A percentile compares a stretch with the other conserved stretches of the same genome.
Evolutionary conservation across 92 coral and sea anemone genomes (phyloP).

Genomic region (Bergia puertoricense): DNA sequence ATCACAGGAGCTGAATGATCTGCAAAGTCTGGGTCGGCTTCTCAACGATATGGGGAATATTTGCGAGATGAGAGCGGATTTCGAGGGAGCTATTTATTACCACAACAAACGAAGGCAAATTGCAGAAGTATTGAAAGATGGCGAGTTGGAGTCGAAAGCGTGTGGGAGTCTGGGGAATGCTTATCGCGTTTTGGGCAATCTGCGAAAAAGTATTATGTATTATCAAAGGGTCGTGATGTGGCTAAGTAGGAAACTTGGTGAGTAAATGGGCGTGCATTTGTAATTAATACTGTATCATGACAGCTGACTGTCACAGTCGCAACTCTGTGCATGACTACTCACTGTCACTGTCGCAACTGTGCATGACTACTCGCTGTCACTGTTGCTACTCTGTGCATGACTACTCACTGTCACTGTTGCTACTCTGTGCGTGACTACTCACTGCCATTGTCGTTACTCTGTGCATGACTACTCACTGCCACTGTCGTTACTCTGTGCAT

Average conservation of each 20-base stretch:
- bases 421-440: too few species aligned
- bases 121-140: constrained; percentile 71
- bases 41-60: constrained; percentile 89
- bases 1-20: constrained; percentile 67
- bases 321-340: too few species aligned
- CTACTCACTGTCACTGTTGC: too few species aligned
- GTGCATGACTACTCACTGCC: too few species aligned
- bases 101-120: constrained; percentile 73
- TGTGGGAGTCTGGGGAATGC: constrained; percentile 83
- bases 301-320: not conserved
- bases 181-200: constrained; percentile 66
- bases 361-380: too few species aligned
- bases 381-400: too few species aligned
- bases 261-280: constrained; percentile 2
- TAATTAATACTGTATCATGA: not conserved
- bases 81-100: constrained; percentile 78
- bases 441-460: too few species aligned
- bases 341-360: too few species aligned
- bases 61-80: constrained; percentile 84
- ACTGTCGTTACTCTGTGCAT: too few species aligned
- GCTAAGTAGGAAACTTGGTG: constrained; percentile 75
- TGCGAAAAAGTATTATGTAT: constrained; percentile 73
- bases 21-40: constrained; percentile 70
- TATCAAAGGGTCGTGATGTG: constrained; percentile 81
- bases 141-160: constrained; percentile 86